These are phyloP conservation scores for Drosophila kurseongensis DNA, from an alignment of 1,140 invertebrate species.

Conservation along the genomic window DNA sequence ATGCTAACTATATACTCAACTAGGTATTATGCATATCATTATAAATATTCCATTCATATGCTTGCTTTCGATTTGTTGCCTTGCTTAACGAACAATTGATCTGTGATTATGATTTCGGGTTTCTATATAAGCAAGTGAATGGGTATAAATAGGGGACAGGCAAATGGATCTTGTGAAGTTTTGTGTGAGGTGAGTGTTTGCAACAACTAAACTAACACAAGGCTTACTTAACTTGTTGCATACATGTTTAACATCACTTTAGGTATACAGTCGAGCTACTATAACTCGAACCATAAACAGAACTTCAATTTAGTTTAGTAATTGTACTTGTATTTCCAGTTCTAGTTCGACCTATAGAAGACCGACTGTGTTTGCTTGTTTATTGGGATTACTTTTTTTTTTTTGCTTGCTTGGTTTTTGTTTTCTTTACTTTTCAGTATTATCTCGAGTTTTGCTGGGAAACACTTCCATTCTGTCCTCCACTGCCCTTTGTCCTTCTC, in stretches of 20 bases:
- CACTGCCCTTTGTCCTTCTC: constrained; percentile 18
- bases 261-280: constrained; percentile 34
- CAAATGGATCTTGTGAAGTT: constrained; percentile 35
- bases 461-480: constrained; percentile 5
- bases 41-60: constrained; percentile 60
- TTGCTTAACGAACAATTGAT: constrained; percentile 61
- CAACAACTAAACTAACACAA: constrained; percentile 63
- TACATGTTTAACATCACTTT: constrained; percentile 62
- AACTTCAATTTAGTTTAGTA: background rate
- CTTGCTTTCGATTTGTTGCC: constrained; percentile 37
- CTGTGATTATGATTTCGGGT: constrained; percentile 41
- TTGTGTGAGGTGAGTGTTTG: constrained; percentile 40
- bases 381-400: constrained; percentile 13
- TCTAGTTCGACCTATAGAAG: background rate
- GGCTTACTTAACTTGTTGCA: constrained; percentile 63
- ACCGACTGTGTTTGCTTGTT: constrained; percentile 20
- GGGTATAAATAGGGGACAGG: constrained; percentile 40
- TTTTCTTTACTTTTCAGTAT: constrained; percentile 6
- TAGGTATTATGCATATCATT: constrained; percentile 54
- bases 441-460: constrained; percentile 4
- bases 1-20: constrained; percentile 73
- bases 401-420: constrained; percentile 26
- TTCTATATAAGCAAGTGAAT: constrained; percentile 40
- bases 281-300: background rate
- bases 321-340: background rate